Percentiles rank a stretch among this genome's conserved stretches.
Conservation (phyloP, 2,797 vertebrate genomes). For the Neopelma chrysocephalum region DNA sequence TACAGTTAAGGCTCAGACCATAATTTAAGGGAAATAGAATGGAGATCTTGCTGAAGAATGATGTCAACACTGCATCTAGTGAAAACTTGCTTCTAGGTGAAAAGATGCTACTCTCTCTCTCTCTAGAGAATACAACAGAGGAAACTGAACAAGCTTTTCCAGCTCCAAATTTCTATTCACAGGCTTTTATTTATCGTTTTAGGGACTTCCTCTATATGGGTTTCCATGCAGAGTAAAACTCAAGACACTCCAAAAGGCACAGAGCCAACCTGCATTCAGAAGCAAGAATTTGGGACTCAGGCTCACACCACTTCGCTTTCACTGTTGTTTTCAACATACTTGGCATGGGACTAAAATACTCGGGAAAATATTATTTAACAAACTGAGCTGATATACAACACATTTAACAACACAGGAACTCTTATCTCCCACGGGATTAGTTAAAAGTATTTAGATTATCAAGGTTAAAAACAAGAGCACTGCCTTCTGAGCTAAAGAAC, state of each 20-base stretch:
- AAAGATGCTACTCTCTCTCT: not conserved
- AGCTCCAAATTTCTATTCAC: not conserved
- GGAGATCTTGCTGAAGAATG: not conserved
- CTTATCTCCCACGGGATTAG: not conserved
- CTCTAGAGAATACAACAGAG: not conserved
- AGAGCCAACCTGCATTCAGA: not conserved
- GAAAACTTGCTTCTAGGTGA: not conserved
- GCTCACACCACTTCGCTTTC: not conserved
- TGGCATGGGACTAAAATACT: not conserved
- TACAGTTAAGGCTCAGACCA: not conserved
- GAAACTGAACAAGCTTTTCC: not conserved
- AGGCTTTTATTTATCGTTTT: not conserved
- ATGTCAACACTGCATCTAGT: not conserved
- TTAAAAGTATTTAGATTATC: not conserved
- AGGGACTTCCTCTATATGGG: not conserved
- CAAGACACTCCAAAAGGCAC: not conserved
- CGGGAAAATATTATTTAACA: not conserved
- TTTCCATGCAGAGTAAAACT: not conserved
- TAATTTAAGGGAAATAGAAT: not conserved
- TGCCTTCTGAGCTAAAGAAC: not conserved
- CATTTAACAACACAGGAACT: not conserved
- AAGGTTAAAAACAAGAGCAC: not conserved
- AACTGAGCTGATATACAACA: not conserved
- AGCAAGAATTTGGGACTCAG: not conserved
- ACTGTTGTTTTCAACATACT: not conserved